Conservation (phyloP, 2,113 vertebrate genomes). For the Pionites leucogaster region DNA sequence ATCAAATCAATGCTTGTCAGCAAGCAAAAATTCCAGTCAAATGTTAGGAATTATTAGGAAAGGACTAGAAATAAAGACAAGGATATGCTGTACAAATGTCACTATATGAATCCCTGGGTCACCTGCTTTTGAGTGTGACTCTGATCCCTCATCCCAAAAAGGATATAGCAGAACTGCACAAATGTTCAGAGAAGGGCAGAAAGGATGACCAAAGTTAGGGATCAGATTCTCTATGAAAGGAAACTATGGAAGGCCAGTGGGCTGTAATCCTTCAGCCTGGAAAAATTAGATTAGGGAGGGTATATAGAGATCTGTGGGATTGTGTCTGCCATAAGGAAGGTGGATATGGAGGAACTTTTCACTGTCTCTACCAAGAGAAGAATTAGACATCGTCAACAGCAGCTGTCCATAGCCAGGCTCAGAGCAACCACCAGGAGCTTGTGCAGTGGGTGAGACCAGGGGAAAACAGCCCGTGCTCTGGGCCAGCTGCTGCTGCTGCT, state of each 20-base stretch:
- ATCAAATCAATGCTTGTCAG: background rate
- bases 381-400: background rate
- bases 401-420: background rate
- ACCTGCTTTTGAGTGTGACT: background rate
- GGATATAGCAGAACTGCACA: background rate
- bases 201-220: background rate
- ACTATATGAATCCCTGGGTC: background rate
- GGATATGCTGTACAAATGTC: background rate
- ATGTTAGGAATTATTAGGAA: background rate
- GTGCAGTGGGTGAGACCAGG: background rate
- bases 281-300: background rate
- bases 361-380: background rate
- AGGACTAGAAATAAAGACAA: background rate
- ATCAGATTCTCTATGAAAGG: background rate
- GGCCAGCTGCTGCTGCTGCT: background rate
- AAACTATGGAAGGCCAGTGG: background rate
- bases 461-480: background rate
- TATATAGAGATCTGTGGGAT: background rate
- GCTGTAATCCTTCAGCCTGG: background rate
- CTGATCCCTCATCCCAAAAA: background rate
- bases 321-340: background rate
- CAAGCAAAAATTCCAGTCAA: background rate
- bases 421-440: background rate
- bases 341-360: background rate
- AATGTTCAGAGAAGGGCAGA: background rate